These are phyloP conservation scores for Corythaeola cristata DNA, from an alignment of 2,113 vertebrate species.

Conservation along the genomic window DNA sequence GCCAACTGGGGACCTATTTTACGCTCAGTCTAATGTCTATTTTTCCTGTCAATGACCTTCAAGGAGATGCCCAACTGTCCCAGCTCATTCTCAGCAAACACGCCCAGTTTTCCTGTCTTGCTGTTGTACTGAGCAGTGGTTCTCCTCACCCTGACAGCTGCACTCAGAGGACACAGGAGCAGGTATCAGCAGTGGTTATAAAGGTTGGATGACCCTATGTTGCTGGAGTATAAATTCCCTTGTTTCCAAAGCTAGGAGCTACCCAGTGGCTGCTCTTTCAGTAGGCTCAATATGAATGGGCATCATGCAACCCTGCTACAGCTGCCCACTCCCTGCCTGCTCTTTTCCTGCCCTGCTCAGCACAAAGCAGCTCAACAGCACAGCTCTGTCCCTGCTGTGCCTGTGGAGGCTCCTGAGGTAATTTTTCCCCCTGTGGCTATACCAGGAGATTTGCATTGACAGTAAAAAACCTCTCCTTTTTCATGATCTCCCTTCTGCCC, in stretches of 20 bases:
- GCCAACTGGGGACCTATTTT: neutral
- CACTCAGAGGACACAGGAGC: neutral
- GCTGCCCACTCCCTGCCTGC: neutral
- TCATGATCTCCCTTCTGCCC: neutral
- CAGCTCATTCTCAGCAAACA: neutral
- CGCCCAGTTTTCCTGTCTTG: fast-evolving
- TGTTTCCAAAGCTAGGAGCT: neutral
- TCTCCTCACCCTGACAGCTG: neutral
- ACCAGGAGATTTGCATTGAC: neutral
- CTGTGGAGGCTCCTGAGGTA: neutral
- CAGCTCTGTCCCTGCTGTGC: neutral
- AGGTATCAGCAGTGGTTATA: neutral
- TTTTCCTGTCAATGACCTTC: neutral
- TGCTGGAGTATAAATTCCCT: neutral
- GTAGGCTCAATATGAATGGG: neutral
- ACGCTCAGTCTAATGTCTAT: neutral
- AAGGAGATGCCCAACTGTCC: neutral
- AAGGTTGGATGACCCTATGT: neutral
- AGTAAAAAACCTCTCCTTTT: neutral
- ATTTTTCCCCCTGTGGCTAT: neutral
- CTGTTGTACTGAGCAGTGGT: neutral
- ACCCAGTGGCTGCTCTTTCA: neutral
- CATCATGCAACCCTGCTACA: fast-evolving
- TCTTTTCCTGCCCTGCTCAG: neutral
- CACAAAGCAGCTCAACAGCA: neutral